These are phyloP conservation scores for Phalacrocorax brasilianus DNA, from an alignment of 2,113 vertebrate species.

Conservation along the genomic window DNA sequence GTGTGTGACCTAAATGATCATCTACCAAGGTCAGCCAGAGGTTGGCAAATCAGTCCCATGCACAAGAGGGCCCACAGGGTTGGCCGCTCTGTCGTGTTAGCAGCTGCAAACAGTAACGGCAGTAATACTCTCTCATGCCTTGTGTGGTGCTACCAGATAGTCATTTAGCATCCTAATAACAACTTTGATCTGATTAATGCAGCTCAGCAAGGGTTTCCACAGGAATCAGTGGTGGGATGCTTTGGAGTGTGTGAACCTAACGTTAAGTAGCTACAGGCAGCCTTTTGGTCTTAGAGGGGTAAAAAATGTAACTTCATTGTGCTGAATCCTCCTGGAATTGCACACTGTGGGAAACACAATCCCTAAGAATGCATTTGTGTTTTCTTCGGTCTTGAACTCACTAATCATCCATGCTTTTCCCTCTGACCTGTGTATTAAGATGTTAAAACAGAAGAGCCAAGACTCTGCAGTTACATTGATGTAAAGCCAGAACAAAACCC, in stretches of 20 bases:
- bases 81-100: not conserved
- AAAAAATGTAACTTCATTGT: not conserved
- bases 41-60: not conserved
- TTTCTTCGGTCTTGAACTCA: not conserved
- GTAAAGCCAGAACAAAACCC: not conserved
- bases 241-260: not conserved
- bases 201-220: not conserved
- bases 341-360: not conserved
- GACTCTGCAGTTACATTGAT: not conserved
- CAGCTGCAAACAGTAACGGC: not conserved
- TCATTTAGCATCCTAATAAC: not conserved
- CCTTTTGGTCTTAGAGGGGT: not conserved
- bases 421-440: not conserved
- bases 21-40: not conserved
- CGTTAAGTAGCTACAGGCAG: not conserved
- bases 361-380: not conserved
- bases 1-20: not conserved
- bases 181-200: slow-evolving; percentile 16
- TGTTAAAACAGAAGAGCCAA: not conserved
- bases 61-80: not conserved
- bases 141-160: not conserved
- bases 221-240: not conserved
- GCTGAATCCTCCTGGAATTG: not conserved
- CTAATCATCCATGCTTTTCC: not conserved
- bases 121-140: not conserved